Base-by-base conservation (phyloP, 2,797 vertebrate genomes). In the Smutsia gigantea region DNA sequence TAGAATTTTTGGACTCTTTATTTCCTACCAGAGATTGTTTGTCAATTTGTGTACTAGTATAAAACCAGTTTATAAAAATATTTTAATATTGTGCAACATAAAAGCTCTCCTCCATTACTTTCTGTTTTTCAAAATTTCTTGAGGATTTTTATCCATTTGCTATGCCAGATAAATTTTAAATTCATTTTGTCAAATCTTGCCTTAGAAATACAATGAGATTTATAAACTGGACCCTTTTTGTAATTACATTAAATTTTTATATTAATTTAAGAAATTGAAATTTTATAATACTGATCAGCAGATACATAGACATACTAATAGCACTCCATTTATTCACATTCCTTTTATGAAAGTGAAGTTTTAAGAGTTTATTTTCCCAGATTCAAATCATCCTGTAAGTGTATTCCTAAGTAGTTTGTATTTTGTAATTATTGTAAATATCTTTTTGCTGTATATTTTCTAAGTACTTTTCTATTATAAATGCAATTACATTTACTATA, bases 231-330 rank as follows among this genome's bases (percentile, higher is more conserved):
- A 42, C n/a, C 79, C 11, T 61, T 84, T 63, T 34, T 93, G 2
- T 74, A 97, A 92, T 90, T 87, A 46, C 14, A 51, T 74, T 68
- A 69, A 83, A 23, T 6, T 49, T 83, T 74, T 17, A 57, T 34
- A 37, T 78, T 78, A 72, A 66, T 90, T 75, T 55, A 84, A 81
- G 10, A 88, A 90, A 83, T n/a, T 59, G 6, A 97, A 91, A 88
- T 31, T 88, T 74, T 93, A 2, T 63, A 53, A 68, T 79, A 92
- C 49, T 55, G 8, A 34, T 88, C 27, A 95, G 25, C 31, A 55
- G 82, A 64, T 66, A 46, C 5, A n/a, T 92, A 11, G 13, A 13
- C 55, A n/a, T 11, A 84, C 19, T 66, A 92, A 46, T 64, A 51
- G 10, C 19, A 59, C 23, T 42, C 15, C 18, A 68, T 68, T 61